Evolutionary conservation across 2,797 vertebrate genomes (phyloP).

Genomic region (Carduelis carduelis): DNA sequence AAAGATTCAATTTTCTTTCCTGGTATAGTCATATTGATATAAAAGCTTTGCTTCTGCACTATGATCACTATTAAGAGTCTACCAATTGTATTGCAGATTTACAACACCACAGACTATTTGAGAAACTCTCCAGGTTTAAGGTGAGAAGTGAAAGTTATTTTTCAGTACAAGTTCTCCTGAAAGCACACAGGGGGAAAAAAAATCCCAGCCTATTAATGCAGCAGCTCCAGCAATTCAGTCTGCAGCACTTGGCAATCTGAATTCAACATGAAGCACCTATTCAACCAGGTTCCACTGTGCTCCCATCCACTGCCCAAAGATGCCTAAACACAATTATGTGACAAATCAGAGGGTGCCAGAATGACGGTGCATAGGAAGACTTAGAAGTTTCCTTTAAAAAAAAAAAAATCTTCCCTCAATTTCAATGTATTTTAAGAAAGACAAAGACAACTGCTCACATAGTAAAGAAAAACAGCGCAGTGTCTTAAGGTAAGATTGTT

Average conservation of each 20-base stretch:
- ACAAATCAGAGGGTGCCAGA: background rate
- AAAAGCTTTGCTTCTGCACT: conserved; percentile 30
- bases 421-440: conserved; percentile 47
- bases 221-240: background rate
- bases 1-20: conserved; percentile 18
- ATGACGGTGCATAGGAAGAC: background rate
- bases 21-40: background rate
- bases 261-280: background rate
- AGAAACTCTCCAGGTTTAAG: conserved; percentile 24
- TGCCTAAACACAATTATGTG: background rate
- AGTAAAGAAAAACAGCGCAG: conserved; percentile 34
- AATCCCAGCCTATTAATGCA: background rate
- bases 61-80: conserved; percentile 1
- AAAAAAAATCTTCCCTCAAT: background rate
- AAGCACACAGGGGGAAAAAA: background rate
- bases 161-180: conserved; percentile 11
- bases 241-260: background rate
- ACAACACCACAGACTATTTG: background rate
- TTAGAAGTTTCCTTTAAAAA: background rate
- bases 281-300: background rate
- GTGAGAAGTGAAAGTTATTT: conserved; percentile 37
- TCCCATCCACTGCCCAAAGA: background rate
- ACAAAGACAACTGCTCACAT: conserved; percentile 45
- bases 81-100: conserved; percentile 24
- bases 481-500: conserved; percentile 51